Evolutionary conservation across 2,797 vertebrate species (phyloP), one percentile per base, ranked within the genome.

Genomic region (Karalla daura): DNA sequence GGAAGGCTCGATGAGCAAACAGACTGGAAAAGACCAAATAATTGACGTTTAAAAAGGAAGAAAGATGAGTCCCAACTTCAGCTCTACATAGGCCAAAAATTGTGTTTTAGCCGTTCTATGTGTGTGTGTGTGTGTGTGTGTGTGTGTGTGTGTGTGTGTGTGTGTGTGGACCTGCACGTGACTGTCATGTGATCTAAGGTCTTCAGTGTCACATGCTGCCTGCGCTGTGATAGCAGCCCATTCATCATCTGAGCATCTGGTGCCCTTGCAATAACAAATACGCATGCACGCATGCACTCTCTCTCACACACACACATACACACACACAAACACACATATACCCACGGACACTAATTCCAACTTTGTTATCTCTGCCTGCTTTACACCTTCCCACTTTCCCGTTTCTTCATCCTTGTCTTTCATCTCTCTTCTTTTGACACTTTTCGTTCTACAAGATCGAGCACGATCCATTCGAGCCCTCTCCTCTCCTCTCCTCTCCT

Each of bases 171-270:
- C 50, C 59, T 69, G 75, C 52, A 13, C 13, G 18, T 65, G 82
- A 74, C 76, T 81, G 72, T 60, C 77, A 78, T 83, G 85, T 88
- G 90, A 91, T 89, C 80, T 88, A 77, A 89, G 86, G 89, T 88
- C 86, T 85, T 89, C 73, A 69, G 86, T 90, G 87, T 90, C 90
- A 89, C 79, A 78, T 73, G 56, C 82, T 89, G 87, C 83, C 88
- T 71, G 61, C 70, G 78, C 84, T 76, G 87, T 86, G 88, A 91
- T 84, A 83, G 82, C 82, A 79, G 61, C 73, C 63, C 83, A 88
- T 90, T 90, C 81, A 91, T 91, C 89, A 90, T 80, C 53, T 23
- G 40, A 86, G 77, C 87, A 90, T 88, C 87, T 87, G 88, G 80
- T 86, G 86, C 80, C 86, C 86, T 88, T 84, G 85, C 82, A 77